Evolutionary conservation across 1,140 invertebrate species (phyloP), one percentile per base, ranked within the genome.

Genomic region (Acromyrmex heyeri): DNA sequence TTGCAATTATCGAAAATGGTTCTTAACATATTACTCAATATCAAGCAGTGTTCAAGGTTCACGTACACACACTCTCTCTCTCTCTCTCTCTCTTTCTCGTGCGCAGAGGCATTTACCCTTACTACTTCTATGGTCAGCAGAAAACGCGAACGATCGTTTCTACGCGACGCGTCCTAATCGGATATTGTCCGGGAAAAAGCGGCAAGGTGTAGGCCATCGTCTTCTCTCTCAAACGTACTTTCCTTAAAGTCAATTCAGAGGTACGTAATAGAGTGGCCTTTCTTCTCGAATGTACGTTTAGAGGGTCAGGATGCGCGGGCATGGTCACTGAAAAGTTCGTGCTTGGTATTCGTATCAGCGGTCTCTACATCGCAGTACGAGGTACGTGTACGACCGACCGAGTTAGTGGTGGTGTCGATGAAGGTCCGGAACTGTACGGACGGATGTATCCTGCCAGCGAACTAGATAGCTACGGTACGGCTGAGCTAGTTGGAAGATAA

Each of bases 361-460:
- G 16, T 48, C 48, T 55, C 73, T 14, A n/a, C 69, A 16, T 57
- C 30, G 38, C 21, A 67, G 38, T 69, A 70, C 34, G 67, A 30
- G 55, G 34, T 81, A 61, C 72, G 85, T 85, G 73, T 85, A 85
- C n/a, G 14, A 21, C 77, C 75, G 77, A 70, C 44, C 72, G 76
- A 72, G 65, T 77, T 88, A 65, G 86, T 87, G 82, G 57, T 73
- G 70, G 73, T 86, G 77, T 82, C 65, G 85, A 48, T 78, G 53
- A 72, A 78, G 78, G 50, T 76, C 83, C 81, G 88, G 85, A 89
- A 89, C 86, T 73, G 38, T 62, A 87, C 75, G 73, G 73, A 87
- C 88, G 86, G 81, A 90, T 86, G 86, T 88, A 90, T 86, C 79
- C 88, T 64, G 79, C 75, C 57, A 81, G 76, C 67, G 81, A 34